Base-by-base conservation (phyloP, 2,888 invertebrate genomes). In the Dryococelus australis region DNA sequence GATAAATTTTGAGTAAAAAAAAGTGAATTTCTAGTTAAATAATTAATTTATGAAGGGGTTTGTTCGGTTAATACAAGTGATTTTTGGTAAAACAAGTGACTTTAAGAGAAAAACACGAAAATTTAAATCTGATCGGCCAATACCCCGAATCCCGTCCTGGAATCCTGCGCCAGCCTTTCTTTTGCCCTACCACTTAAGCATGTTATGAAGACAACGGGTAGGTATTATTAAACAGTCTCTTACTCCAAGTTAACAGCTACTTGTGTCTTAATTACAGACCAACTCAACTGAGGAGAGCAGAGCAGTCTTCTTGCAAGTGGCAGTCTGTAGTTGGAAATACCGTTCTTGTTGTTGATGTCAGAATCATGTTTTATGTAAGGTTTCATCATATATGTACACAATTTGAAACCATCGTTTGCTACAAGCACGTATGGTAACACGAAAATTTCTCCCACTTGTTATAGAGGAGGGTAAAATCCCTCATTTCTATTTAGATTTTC, bases 141-240 rank as follows among this genome's bases (percentile, higher is more conserved):
- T n/a, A n/a, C n/a, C n/a, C n/a, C n/a, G n/a, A n/a, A n/a, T n/a
- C n/a, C n/a, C n/a, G n/a, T n/a, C n/a, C n/a, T n/a, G n/a, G n/a
- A n/a, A n/a, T n/a, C n/a, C n/a, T n/a, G n/a, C n/a, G n/a, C n/a
- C n/a, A n/a, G n/a, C n/a, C n/a, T n/a, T n/a, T n/a, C n/a, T n/a
- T n/a, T n/a, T n/a, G n/a, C n/a, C n/a, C n/a, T n/a, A n/a, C n/a
- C n/a, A n/a, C n/a, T n/a, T n/a, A 24, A 43, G 13, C 83, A 27
- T 83, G 13, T 28, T 83, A 83, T 83, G 83, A 83, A 83, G 83
- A 83, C 9, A 83, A 27, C 28, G 28, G 24, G 28, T 13, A 83
- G 83, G n/a, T 0, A 83, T 83, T 83, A 83, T 35, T 83, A 28
- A 83, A 43, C 9, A 27, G 24, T 83, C 24, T 10, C 8, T 83